Percentiles rank a stretch among this genome's conserved stretches.
Evolutionary conservation across 2,113 vertebrate species (phyloP).

Genomic region (Pterocles burchelli): DNA sequence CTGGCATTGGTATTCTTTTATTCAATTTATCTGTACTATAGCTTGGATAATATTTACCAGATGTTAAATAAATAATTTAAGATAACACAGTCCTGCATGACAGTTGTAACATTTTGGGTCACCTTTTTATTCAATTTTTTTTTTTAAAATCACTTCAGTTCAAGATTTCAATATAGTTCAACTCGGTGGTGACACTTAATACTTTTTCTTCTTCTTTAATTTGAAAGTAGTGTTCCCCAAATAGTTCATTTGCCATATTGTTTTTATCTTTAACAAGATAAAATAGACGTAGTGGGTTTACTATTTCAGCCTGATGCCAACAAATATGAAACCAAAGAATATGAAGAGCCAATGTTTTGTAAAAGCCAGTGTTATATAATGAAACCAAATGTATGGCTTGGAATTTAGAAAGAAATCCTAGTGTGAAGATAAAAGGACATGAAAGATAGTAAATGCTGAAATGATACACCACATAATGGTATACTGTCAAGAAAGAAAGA

Average conservation of each 20-base stretch:
- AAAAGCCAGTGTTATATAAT: constrained; percentile 75
- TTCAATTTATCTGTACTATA: constrained; percentile 73
- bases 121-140: constrained; percentile 63
- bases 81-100: constrained; percentile 54
- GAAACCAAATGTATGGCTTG: constrained; percentile 76
- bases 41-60: constrained; percentile 76
- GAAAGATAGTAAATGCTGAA: constrained; percentile 90
- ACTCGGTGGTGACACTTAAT: constrained; percentile 56
- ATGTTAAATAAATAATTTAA: constrained; percentile 76
- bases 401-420: constrained; percentile 82
- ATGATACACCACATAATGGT: constrained; percentile 90
- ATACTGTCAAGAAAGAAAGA: constrained; percentile 91
- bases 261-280: constrained; percentile 78
- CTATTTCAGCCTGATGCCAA: constrained; percentile 72
- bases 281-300: constrained; percentile 78
- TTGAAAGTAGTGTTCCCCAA: constrained; percentile 61
- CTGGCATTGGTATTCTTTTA: constrained; percentile 71
- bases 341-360: constrained; percentile 73
- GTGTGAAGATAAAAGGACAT: constrained; percentile 81
- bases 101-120: constrained; percentile 68
- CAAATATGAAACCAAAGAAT: constrained; percentile 79
- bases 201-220: constrained; percentile 59
- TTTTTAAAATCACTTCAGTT: constrained; percentile 10
- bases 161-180: constrained; percentile 64
- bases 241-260: constrained; percentile 70